Percentiles rank a stretch among this genome's conserved stretches.
phyloP scores from a whole-genome alignment of 2,113 vertebrate species.

The Tragelaphus buxtoni region DNA sequence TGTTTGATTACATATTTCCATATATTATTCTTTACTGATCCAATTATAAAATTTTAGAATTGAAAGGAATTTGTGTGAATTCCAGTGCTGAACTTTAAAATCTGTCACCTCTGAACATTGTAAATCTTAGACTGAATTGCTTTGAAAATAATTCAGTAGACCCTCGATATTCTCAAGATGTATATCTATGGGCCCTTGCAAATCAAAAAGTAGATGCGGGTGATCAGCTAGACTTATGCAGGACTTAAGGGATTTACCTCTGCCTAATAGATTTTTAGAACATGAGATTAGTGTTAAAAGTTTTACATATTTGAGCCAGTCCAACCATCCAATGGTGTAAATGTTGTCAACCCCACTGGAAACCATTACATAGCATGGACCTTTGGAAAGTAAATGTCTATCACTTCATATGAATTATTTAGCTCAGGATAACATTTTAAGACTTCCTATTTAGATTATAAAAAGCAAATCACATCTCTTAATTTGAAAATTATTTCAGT shows the following conservation, averaged over 20 bases:
- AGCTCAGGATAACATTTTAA: background rate
- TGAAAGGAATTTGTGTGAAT: background rate
- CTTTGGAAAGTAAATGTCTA: background rate
- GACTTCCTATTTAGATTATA: background rate
- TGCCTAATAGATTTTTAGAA: background rate
- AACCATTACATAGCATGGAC: background rate
- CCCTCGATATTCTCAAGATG: background rate
- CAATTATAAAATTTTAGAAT: background rate
- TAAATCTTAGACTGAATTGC: constrained; percentile 2
- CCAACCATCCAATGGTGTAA: background rate
- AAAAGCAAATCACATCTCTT: background rate
- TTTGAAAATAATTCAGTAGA: constrained; percentile 9
- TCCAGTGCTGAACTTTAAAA: constrained; percentile 16
- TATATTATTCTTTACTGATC: background rate
- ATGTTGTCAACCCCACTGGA: background rate
- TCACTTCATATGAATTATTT: background rate
- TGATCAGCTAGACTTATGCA: background rate
- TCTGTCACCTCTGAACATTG: background rate
- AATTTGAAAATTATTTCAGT: background rate
- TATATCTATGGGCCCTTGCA: background rate
- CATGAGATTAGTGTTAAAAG: background rate
- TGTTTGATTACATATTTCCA: background rate
- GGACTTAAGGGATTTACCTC: background rate
- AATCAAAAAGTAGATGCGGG: background rate
- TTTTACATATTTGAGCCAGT: background rate